These are phyloP conservation scores for Plodia interpunctella DNA, from an alignment of 1,140 invertebrate species.

Conservation along the genomic window DNA sequence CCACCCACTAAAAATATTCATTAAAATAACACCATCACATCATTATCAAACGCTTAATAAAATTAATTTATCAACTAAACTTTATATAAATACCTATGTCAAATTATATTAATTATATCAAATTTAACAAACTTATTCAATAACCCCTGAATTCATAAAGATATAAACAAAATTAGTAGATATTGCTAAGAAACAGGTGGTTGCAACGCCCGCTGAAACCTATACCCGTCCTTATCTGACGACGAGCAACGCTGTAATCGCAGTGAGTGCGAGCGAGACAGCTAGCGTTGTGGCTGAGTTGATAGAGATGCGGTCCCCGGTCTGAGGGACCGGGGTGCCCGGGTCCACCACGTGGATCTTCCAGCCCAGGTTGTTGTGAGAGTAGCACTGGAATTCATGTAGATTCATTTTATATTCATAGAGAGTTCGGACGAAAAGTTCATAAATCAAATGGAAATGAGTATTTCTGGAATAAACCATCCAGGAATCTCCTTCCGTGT, in stretches of 20 bases:
- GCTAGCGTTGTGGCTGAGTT: conserved; percentile 20
- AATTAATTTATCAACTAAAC: too few species aligned
- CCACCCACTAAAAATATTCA: too few species aligned
- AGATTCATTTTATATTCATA: neutral
- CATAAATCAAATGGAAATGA: too few species aligned
- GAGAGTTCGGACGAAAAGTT: neutral
- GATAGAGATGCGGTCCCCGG: conserved; percentile 32
- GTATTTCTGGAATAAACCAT: too few species aligned
- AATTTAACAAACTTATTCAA: too few species aligned
- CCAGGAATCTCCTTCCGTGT: too few species aligned
- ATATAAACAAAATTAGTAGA: neutral
- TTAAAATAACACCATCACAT: too few species aligned
- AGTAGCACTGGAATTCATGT: conserved; percentile 86
- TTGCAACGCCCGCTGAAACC: neutral
- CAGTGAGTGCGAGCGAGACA: conserved; percentile 12
- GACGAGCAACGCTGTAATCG: conserved; percentile 16
- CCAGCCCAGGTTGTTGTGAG: conserved; percentile 94
- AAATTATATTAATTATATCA: too few species aligned
- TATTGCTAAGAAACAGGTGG: neutral
- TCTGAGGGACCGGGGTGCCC: conserved; percentile 64
- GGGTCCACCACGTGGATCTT: conserved; percentile 93
- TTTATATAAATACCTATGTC: too few species aligned
- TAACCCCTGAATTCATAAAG: too few species aligned
- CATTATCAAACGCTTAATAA: too few species aligned
- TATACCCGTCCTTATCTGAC: conserved; percentile 34